Evolutionary conservation across 2,888 invertebrate species (phyloP).

Genomic region (Dynastes hyllus): DNA sequence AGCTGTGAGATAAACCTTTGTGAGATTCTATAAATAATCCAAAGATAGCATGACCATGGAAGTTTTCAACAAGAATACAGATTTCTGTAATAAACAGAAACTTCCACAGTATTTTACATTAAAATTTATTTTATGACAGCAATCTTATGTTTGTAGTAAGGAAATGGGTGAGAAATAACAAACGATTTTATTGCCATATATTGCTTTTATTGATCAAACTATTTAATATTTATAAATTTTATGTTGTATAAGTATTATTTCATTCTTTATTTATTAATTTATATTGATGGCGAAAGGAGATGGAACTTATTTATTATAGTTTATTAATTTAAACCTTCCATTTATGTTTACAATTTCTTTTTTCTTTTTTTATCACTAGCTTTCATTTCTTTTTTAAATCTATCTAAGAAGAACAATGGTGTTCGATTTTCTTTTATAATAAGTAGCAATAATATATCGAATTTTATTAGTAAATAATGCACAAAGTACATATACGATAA

Average conservation of each 20-base stretch:
- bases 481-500: conserved; percentile 21
- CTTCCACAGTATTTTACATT: too few species aligned
- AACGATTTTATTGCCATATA: conserved; percentile 50
- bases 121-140: too few species aligned
- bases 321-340: not conserved
- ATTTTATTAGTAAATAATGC: conserved; percentile 5
- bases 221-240: conserved; percentile 45
- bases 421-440: not conserved
- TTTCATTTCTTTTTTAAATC: not conserved
- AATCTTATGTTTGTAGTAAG: not conserved
- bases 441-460: conserved; percentile 2
- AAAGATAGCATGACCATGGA: too few species aligned
- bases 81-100: too few species aligned
- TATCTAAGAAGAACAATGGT: not conserved
- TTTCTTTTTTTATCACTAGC: too few species aligned
- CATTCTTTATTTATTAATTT: conserved; percentile 20
- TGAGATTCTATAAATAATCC: too few species aligned
- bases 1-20: too few species aligned
- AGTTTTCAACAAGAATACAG: too few species aligned
- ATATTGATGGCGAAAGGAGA: conserved; percentile 38
- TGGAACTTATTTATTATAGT: not conserved
- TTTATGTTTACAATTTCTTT: not conserved
- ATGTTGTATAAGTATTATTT: conserved; percentile 23
- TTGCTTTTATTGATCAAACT: conserved; percentile 53
- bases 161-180: conserved; percentile 15